Evolutionary conservation across 2,797 vertebrate genomes (phyloP).

Genomic region (Crenichthys baileyi): DNA sequence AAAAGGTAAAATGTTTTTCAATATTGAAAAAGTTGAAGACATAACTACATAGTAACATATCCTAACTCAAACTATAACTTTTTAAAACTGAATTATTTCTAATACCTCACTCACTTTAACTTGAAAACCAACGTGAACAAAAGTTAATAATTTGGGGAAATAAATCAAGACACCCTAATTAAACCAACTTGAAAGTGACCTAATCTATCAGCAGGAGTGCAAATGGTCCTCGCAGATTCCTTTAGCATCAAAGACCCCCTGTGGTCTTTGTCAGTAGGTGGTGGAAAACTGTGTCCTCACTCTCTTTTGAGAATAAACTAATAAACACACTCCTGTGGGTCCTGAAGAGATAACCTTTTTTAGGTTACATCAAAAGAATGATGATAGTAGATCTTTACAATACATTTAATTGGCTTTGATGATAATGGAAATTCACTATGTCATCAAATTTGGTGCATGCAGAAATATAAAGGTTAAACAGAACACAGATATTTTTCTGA

Average conservation of each 20-base stretch:
- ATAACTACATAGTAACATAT: background rate
- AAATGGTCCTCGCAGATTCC: constrained; percentile 46
- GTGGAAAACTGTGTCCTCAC: constrained; percentile 42
- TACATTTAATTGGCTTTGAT: constrained; percentile 1
- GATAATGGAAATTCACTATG: background rate
- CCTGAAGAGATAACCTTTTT: constrained; percentile 31
- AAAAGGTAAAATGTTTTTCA: background rate
- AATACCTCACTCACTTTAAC: background rate
- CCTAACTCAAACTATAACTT: background rate
- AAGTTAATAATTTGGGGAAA: background rate
- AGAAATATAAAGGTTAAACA: background rate
- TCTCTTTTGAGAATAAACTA: constrained; percentile 39
- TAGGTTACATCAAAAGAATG: constrained; percentile 36
- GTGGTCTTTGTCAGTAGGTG: constrained; percentile 46
- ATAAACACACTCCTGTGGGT: constrained; percentile 38
- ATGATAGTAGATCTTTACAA: constrained; percentile 3
- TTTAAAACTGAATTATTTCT: background rate
- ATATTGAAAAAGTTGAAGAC: background rate
- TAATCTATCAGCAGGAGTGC: constrained; percentile 31
- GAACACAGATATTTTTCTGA: background rate
- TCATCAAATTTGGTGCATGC: background rate
- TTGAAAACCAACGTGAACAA: background rate
- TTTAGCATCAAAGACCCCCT: constrained; percentile 61
- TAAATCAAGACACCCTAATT: constrained; percentile 4
- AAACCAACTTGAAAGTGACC: constrained; percentile 35